Evolutionary conservation across 2,888 invertebrate species (phyloP).

Genomic region (Bibio marci): DNA sequence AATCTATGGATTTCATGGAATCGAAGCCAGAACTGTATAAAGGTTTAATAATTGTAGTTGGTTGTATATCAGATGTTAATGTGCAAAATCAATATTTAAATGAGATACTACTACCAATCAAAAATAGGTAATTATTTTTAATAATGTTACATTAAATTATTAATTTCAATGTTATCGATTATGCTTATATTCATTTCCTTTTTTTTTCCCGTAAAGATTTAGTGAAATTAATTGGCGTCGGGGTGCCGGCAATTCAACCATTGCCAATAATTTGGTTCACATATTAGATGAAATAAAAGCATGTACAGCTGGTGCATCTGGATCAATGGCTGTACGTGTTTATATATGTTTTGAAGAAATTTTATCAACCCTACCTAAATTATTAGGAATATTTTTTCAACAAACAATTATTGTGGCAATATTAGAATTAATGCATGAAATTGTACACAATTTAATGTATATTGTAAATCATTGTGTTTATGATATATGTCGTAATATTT

Average conservation of each 20-base stretch:
- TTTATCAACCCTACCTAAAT: slow-evolving; percentile 3
- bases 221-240: slow-evolving; percentile 1
- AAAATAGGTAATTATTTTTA: background rate
- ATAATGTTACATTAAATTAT: too few relatives aligned
- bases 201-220: background rate
- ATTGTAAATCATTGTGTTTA: slow-evolving; percentile 2
- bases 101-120: slow-evolving; percentile 6
- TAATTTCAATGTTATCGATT: too few relatives aligned
- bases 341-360: slow-evolving; percentile 5
- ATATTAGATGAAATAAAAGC: slow-evolving; percentile 6
- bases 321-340: slow-evolving; percentile 1
- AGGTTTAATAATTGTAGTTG: slow-evolving; percentile 4
- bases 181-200: background rate
- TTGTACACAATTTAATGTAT: slow-evolving; percentile 5
- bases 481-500: slow-evolving; percentile 1
- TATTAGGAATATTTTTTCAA: slow-evolving; percentile 5
- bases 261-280: background rate
- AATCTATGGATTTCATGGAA: slow-evolving; percentile 4
- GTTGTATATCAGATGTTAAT: slow-evolving; percentile 3
- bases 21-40: slow-evolving; percentile 4
- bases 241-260: background rate
- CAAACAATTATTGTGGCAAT: slow-evolving; percentile 5
- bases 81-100: slow-evolving; percentile 6
- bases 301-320: slow-evolving; percentile 1
- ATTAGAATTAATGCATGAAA: slow-evolving; percentile 6